phyloP scores from a whole-genome alignment of 2,797 vertebrate genomes.

The Phrynocephalus guinanensis region DNA sequence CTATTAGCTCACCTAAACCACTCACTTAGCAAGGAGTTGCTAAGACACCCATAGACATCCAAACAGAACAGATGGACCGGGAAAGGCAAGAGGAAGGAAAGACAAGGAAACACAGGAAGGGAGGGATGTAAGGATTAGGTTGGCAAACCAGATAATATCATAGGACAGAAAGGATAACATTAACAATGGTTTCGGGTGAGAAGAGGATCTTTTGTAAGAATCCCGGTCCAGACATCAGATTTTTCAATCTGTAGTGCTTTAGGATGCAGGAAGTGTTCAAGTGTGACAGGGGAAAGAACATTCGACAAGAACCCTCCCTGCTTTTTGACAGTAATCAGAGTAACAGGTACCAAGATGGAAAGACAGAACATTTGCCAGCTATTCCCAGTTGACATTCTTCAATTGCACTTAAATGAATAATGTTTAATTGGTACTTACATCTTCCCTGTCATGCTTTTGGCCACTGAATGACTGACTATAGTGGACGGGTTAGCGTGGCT shows the following conservation, averaged over 20 bases:
- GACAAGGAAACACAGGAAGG: background rate
- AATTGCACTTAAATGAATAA: background rate
- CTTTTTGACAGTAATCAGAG: background rate
- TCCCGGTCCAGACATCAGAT: background rate
- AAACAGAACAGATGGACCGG: slow-evolving; percentile 20
- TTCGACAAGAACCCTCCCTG: slow-evolving; percentile 5
- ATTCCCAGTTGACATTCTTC: background rate
- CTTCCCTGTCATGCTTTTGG: background rate
- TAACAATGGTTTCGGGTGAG: background rate
- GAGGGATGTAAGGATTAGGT: slow-evolving; percentile 32
- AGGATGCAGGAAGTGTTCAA: background rate
- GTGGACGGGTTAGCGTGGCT: background rate
- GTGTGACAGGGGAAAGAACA: background rate
- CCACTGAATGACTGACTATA: background rate
- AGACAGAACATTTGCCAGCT: background rate
- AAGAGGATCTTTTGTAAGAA: background rate
- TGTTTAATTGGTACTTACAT: background rate
- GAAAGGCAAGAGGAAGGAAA: background rate
- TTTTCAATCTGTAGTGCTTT: background rate
- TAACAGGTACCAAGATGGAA: background rate
- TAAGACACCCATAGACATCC: slow-evolving; percentile 2
- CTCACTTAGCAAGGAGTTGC: background rate
- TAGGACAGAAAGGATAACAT: background rate
- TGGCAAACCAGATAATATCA: slow-evolving; percentile 12
- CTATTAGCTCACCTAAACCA: background rate